These are phyloP conservation scores for Ariopsis seemanni DNA, from an alignment of 2,113 vertebrate species.

Conservation along the genomic window DNA sequence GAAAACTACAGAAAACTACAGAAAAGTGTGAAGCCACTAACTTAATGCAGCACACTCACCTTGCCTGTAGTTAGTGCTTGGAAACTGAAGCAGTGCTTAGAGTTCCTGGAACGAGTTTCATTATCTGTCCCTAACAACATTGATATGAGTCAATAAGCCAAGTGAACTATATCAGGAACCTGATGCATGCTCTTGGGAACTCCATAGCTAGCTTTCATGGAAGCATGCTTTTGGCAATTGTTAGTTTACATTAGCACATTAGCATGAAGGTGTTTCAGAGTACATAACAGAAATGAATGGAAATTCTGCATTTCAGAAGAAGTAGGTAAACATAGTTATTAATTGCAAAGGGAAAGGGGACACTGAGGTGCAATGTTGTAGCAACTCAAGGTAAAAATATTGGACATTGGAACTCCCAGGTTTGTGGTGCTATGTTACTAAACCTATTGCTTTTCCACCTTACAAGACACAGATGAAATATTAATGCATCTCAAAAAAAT, in stretches of 20 bases:
- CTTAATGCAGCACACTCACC: background rate
- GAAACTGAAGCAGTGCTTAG: conserved; percentile 19
- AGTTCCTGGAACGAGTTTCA: conserved; percentile 37
- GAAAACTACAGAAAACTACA: background rate
- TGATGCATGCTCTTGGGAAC: background rate
- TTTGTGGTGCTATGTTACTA: background rate
- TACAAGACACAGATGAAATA: background rate
- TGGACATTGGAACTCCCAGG: background rate
- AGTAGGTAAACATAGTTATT: background rate
- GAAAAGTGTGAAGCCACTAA: background rate
- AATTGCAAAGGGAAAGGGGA: too few species aligned
- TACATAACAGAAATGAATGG: background rate
- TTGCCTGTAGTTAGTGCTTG: conserved; percentile 28
- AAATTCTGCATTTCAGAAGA: background rate
- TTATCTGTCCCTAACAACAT: background rate
- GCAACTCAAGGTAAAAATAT: background rate
- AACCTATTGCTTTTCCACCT: background rate
- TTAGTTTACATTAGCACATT: background rate
- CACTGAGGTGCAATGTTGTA: background rate
- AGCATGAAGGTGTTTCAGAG: background rate
- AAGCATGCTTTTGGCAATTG: background rate
- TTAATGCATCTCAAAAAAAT: background rate
- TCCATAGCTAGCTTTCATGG: background rate
- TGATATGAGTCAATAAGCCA: conserved; percentile 18
- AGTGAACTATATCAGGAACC: background rate